phyloP scores from a whole-genome alignment of 2,113 vertebrate species.

The Noctilio leporinus region DNA sequence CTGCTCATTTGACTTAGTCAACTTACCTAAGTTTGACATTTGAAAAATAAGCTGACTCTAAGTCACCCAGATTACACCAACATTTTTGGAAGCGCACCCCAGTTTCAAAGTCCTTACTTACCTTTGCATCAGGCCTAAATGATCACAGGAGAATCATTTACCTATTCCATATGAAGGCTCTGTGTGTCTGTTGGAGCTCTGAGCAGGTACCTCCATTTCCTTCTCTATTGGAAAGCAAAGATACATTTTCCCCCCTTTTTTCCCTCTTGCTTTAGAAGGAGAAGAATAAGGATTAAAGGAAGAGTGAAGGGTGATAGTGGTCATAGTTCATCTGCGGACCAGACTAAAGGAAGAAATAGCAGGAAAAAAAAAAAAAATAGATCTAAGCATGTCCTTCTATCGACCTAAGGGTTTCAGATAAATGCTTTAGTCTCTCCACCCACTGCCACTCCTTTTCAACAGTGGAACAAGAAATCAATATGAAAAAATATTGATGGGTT shows the following conservation, averaged over 20 bases:
- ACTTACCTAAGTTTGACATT: not conserved
- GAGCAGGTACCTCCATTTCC: accelerated
- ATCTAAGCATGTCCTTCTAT: not conserved
- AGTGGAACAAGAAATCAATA: conserved; percentile 43
- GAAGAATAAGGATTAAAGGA: not conserved
- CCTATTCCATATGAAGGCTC: not conserved
- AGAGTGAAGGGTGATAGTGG: not conserved
- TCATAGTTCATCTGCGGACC: not conserved
- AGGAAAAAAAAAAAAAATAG: not conserved
- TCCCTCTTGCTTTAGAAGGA: not conserved
- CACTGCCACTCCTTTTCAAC: conserved; percentile 38
- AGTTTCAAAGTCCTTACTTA: not conserved
- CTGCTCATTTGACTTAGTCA: not conserved
- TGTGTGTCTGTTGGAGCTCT: not conserved
- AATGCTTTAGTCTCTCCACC: not conserved
- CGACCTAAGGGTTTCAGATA: not conserved
- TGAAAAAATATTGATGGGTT: conserved; percentile 1
- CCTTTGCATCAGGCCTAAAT: not conserved
- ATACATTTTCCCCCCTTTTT: not conserved
- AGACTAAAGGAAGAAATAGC: not conserved
- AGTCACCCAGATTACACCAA: not conserved
- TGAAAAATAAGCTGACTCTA: not conserved
- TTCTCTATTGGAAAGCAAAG: not conserved
- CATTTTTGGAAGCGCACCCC: not conserved
- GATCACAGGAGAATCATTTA: not conserved